Evolutionary conservation across 92 coral and sea anemone species (phyloP).

Genomic region (Zoanthus sansibaricus): DNA sequence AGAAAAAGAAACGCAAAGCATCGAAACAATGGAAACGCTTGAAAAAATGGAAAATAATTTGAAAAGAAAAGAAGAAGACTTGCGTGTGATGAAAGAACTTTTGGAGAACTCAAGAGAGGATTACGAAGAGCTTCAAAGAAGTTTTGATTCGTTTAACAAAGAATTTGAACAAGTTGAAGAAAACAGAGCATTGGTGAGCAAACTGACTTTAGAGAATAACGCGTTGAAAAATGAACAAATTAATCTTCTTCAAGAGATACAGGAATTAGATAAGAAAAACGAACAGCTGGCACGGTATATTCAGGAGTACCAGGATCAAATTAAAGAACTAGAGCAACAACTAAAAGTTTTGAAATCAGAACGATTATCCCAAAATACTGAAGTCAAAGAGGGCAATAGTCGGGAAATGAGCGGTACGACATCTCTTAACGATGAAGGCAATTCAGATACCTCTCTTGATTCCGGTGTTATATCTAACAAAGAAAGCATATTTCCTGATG

Average conservation of each 20-base stretch:
- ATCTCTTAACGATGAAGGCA: neutral
- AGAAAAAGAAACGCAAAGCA: constrained; percentile 37
- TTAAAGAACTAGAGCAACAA: constrained; percentile 22
- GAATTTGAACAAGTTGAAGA: constrained; percentile 48
- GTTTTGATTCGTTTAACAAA: constrained; percentile 36
- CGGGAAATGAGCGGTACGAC: neutral
- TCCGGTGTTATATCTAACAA: neutral
- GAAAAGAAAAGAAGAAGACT: constrained; percentile 42
- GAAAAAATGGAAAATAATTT: constrained; percentile 21
- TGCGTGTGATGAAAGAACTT: constrained; percentile 44
- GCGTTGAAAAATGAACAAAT: constrained; percentile 15
- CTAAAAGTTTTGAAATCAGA: neutral
- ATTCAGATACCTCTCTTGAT: neutral
- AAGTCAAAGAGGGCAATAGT: neutral
- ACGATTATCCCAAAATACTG: neutral
- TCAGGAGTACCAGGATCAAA: constrained; percentile 22
- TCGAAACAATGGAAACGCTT: constrained; percentile 30
- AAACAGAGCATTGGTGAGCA: constrained; percentile 19
- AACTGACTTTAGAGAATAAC: constrained; percentile 16
- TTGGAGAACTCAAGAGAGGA: constrained; percentile 40
- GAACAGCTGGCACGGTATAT: neutral
- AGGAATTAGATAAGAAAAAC: neutral
- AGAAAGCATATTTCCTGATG: neutral
- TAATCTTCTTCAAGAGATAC: constrained; percentile 17
- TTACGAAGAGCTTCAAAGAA: constrained; percentile 41